Percentiles rank a stretch among this genome's conserved stretches.
These are phyloP conservation scores for Dermolepida albohirtum DNA, from an alignment of 2,888 invertebrate genomes.

Conservation along the genomic window DNA sequence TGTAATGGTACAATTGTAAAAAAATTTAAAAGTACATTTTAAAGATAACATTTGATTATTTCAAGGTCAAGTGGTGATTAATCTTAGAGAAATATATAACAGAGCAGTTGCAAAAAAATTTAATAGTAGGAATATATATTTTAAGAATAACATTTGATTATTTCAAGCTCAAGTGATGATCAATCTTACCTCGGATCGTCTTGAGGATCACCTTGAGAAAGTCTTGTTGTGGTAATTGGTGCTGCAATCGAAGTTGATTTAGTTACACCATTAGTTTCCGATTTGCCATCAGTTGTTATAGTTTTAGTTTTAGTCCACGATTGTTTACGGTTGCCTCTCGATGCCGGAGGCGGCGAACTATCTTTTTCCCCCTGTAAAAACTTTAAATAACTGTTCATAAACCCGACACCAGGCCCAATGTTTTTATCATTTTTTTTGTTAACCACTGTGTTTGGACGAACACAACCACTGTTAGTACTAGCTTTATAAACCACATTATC, in stretches of 20 bases:
- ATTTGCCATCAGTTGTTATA: conserved; percentile 63
- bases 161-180: neutral
- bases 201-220: conserved; percentile 67
- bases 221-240: conserved; percentile 57
- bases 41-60: too few relatives aligned
- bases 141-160: neutral
- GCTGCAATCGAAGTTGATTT: conserved; percentile 61
- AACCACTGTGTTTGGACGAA: conserved; percentile 43
- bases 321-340: conserved; percentile 75
- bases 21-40: too few relatives aligned
- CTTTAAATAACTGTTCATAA: conserved; percentile 89
- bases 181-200: conserved; percentile 72
- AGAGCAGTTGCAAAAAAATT: too few relatives aligned
- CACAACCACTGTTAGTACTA: conserved; percentile 32
- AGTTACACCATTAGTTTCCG: conserved; percentile 59
- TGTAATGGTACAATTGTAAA: too few relatives aligned
- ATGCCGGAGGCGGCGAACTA: conserved; percentile 81
- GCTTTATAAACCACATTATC: conserved; percentile 45
- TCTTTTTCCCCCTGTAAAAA: conserved; percentile 86
- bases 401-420: conserved; percentile 73
- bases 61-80: neutral
- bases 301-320: conserved; percentile 70
- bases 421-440: conserved; percentile 44
- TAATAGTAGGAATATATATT: too few relatives aligned
- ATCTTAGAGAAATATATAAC: neutral